These are phyloP conservation scores for Drosophila elegans DNA, from an alignment of 1,140 invertebrate species.

Conservation along the genomic window DNA sequence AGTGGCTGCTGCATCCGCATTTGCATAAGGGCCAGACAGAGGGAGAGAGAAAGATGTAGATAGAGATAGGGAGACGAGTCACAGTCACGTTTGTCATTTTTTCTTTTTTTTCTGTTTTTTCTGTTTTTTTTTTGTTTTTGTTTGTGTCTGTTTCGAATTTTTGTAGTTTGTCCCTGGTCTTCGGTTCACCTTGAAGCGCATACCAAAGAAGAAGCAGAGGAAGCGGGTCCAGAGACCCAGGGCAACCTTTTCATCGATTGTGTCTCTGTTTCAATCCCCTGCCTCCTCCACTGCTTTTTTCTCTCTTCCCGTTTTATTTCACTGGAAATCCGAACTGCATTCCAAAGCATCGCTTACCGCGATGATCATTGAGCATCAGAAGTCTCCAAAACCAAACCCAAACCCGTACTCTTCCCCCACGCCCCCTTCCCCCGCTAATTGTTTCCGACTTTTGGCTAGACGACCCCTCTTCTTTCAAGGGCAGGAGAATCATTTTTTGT, in stretches of 20 bases:
- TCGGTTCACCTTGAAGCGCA: slow-evolving; percentile 56
- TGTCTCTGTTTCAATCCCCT: slow-evolving; percentile 51
- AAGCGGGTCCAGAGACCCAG: slow-evolving; percentile 28
- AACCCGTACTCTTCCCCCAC: background rate
- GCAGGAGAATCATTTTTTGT: background rate
- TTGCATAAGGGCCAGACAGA: slow-evolving; percentile 34
- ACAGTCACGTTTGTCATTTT: slow-evolving; percentile 53
- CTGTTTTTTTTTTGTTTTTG: slow-evolving; percentile 2
- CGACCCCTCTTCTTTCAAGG: slow-evolving; percentile 4
- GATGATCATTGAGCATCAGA: slow-evolving; percentile 59
- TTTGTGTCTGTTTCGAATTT: slow-evolving; percentile 10
- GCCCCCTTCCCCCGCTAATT: slow-evolving; percentile 47
- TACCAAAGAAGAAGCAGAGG: slow-evolving; percentile 26
- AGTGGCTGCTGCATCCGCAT: slow-evolving; percentile 53
- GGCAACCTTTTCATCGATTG: slow-evolving; percentile 76
- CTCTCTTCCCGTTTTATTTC: slow-evolving; percentile 56
- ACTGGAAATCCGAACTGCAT: slow-evolving; percentile 73
- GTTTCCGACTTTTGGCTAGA: slow-evolving; percentile 58
- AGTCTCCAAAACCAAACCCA: slow-evolving; percentile 1
- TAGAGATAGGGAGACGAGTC: slow-evolving; percentile 9
- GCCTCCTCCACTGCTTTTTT: slow-evolving; percentile 3
- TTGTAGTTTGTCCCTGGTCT: slow-evolving; percentile 16
- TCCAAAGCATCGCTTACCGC: slow-evolving; percentile 69
- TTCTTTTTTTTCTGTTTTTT: slow-evolving; percentile 8
- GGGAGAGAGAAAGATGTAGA: background rate